Base-by-base conservation (phyloP, 2,113 vertebrate species). In the Scortum barcoo region DNA sequence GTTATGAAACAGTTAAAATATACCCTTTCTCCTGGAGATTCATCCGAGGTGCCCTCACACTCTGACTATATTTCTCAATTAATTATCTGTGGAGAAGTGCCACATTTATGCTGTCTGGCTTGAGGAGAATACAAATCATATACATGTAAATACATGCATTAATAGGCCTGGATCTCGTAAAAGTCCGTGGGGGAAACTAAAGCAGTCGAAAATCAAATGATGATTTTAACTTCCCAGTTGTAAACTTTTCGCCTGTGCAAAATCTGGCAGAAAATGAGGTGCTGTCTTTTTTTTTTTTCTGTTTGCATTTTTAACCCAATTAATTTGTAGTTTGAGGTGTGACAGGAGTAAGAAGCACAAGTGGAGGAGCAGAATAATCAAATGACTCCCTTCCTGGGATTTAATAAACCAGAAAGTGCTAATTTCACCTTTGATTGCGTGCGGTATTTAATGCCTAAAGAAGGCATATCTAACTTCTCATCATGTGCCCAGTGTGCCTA, bases 341-440 rank as follows among this genome's bases (percentile, higher is more conserved):
- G 90, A 92, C 89, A 88, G 89, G 38, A 20, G 84, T 70, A 69
- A 89, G 85, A 88, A 87, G 80, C 84, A 84, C 71, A 90, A 91
- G 80, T 85, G 66, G 63, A 90, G 81, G 70, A 88, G 80, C 84
- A 85, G 86, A 89, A 89, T 88, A 89, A 92, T 91, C 69, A 91
- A 91, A 92, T 87, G 75, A 87, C 85, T 89, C 66, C 86, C 83
- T 93, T 75, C 78, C 84, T 79, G 57, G 62, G 91, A 88, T 88
- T 90, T 94, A 87, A 90, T 89, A 92, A 93, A 88, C 83, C 88
- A 90, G 85, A 92, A 92, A 91, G 83, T 86, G 83, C 87, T 92
- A 88, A 90, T 93, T 94, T 93, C 90, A 91, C 90, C 89, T 92
- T 85, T 92, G 87, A 93, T 87, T 91, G 92, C 81, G 22, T 91